Conservation (phyloP, 2,888 invertebrate genomes). For the Leptinotarsa peninsularis region DNA sequence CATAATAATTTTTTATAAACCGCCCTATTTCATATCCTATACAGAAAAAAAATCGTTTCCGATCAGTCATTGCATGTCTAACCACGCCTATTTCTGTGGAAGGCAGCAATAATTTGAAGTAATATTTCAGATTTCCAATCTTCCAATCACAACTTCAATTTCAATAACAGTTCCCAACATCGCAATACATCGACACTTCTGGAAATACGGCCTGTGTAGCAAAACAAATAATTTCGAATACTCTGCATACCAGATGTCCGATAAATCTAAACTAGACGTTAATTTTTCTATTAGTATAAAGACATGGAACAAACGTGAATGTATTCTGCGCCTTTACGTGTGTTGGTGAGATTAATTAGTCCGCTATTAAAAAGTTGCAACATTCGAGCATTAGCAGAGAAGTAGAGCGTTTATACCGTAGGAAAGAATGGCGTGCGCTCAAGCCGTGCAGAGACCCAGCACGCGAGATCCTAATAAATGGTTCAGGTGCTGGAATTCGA, state of each 20-base stretch:
- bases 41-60: too few relatives aligned
- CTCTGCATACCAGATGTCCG: neutral
- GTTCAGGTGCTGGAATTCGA: conserved; percentile 34
- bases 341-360: conserved; percentile 44
- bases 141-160: neutral
- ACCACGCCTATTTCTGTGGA: too few relatives aligned
- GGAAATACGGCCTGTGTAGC: neutral
- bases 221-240: neutral
- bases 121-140: neutral
- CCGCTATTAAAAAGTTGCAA: conserved; percentile 39
- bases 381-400: conserved; percentile 34
- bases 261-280: conserved; percentile 9
- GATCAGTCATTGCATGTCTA: too few relatives aligned
- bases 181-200: neutral
- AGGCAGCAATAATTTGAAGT: too few relatives aligned
- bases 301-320: conserved; percentile 16
- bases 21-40: too few relatives aligned
- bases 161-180: neutral
- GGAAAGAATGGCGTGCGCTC: conserved; percentile 28
- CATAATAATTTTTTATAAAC: too few relatives aligned
- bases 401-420: conserved; percentile 31
- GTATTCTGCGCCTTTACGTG: conserved; percentile 33
- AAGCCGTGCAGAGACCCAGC: conserved; percentile 21
- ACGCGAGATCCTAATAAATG: conserved; percentile 38
- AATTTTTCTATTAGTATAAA: conserved; percentile 15